Evolutionary conservation across 2,113 vertebrate genomes (phyloP), one percentile per base, ranked within the genome.

Genomic region (Mustela lutreola): DNA sequence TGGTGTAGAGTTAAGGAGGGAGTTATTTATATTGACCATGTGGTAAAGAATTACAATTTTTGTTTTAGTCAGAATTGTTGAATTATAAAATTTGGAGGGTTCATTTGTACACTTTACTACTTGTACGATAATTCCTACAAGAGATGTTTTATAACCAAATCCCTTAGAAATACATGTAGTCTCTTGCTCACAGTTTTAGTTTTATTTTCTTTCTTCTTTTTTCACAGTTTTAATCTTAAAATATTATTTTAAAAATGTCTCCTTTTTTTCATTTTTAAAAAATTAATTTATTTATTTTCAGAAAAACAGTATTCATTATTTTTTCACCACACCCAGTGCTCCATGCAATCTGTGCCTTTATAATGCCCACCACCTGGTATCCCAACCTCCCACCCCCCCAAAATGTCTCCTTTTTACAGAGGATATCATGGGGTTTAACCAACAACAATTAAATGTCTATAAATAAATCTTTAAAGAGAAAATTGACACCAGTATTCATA

Each of bases 151-250:
- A 42, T 86, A 48, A 81, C 48, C 83, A 88, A 80, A 70, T 80
- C 18, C 87, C 76, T 89, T 92, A 92, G n/a, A 58, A 93, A 76
- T 84, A 45, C 71, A 31, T 56, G 22, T 48, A 45, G 31, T 70
- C 11, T 62, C 53, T 85, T 63, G 39, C 60, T 96, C 48, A 84
- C 26, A 24, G 63, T 83, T 83, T 89, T 39, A 65, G 26, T 71
- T 94, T 85, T 60, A 63, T 71, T 94, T 85, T 60, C 60, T 90
- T 85, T 58, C 62, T 94, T 50, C 62, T 33, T 65, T 65, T 65
- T 65, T 65, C 33, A 60, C 7, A 24, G 56, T 89, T 83, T 89
- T 33, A 81, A 14, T 79, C 90, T 85, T 60, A 85, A 62, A 70
- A 22, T 53, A 71, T 62, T 79, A 39, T 83, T 89, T 82, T 60